A percentile compares a stretch with the other conserved stretches of the same genome.
Evolutionary conservation across 2,113 vertebrate genomes (phyloP).

Genomic region (Pimephales promelas): DNA sequence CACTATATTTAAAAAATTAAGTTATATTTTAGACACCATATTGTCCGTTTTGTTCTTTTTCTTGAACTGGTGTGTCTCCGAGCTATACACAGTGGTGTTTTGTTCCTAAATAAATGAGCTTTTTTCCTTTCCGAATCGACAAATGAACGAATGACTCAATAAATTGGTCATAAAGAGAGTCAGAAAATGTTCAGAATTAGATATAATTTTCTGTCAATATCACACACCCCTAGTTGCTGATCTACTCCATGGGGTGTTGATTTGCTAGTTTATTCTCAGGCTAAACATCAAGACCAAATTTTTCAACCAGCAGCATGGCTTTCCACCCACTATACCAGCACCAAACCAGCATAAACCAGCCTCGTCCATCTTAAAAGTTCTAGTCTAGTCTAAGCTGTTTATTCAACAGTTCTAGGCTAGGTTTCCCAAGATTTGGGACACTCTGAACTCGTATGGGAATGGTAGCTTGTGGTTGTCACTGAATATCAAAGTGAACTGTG

Average conservation of each 20-base stretch:
- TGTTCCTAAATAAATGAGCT: too few species aligned
- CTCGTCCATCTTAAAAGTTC: not conserved
- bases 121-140: too few species aligned
- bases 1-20: too few species aligned
- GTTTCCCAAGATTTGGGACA: not conserved
- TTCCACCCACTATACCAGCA: not conserved
- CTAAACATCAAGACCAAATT: not conserved
- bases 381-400: not conserved
- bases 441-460: not conserved
- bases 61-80: too few species aligned
- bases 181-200: too few species aligned
- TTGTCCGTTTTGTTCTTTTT: too few species aligned
- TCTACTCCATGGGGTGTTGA: not conserved
- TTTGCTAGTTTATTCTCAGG: not conserved
- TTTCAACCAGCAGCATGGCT: not conserved
- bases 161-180: too few species aligned
- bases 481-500: constrained; percentile 65
- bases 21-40: too few species aligned
- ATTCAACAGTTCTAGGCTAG: not conserved
- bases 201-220: too few species aligned
- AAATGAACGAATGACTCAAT: too few species aligned
- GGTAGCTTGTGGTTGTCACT: constrained; percentile 46
- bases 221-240: not conserved
- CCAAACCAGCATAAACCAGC: not conserved
- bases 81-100: too few species aligned